phyloP scores from a whole-genome alignment of 2,113 vertebrate species.

The Brachyhypopomus gauderio region DNA sequence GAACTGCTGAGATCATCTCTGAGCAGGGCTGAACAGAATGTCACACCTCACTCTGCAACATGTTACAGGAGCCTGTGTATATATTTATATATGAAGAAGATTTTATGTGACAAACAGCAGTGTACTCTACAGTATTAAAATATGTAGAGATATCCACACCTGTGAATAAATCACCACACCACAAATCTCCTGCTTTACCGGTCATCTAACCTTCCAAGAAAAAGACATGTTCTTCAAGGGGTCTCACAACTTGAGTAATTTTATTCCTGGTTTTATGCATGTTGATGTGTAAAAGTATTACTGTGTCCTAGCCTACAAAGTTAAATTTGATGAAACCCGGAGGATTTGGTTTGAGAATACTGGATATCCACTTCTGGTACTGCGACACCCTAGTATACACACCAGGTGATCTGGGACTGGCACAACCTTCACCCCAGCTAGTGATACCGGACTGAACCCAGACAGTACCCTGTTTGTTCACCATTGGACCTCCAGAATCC shows the following conservation, averaged over 20 bases:
- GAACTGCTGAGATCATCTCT: too few relatives aligned
- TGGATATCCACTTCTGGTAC: conserved; percentile 42
- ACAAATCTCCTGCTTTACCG: too few relatives aligned
- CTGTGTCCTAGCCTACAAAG: neutral
- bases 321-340: conserved; percentile 37
- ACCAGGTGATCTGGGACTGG: conserved; percentile 4
- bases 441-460: conserved; percentile 52
- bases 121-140: neutral
- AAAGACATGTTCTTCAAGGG: too few relatives aligned
- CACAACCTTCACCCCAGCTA: conserved; percentile 48
- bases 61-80: neutral
- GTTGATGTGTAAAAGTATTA: neutral
- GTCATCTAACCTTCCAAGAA: too few relatives aligned
- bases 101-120: neutral
- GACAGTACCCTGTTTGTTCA: conserved; percentile 15
- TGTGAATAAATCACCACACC: neutral
- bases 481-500: conserved; percentile 50
- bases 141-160: neutral
- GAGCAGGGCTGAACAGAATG: neutral
- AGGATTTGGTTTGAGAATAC: neutral
- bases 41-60: neutral
- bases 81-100: neutral
- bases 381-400: conserved; percentile 34
- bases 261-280: too few relatives aligned
- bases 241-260: too few relatives aligned